Percentiles rank a stretch among this genome's conserved stretches.
phyloP scores from a whole-genome alignment of 2,888 invertebrate genomes.

The Protonemura montana region DNA sequence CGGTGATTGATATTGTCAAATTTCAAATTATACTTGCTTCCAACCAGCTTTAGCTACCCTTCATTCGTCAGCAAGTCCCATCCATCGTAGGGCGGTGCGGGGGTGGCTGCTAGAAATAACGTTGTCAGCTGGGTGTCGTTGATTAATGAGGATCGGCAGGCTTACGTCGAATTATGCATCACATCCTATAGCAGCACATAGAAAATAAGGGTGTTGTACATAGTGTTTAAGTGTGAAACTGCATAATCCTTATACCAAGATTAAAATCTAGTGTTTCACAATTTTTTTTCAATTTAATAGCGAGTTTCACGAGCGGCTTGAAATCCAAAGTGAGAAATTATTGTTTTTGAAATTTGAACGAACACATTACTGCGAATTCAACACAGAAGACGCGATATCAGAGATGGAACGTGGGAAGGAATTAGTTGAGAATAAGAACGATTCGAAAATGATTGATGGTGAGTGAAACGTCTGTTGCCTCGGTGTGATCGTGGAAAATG shows the following conservation, averaged over 20 bases:
- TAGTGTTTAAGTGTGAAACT: background rate
- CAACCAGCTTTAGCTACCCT: background rate
- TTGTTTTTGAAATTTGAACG: background rate
- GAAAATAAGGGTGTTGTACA: background rate
- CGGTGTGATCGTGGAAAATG: background rate
- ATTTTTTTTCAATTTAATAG: background rate
- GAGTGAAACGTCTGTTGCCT: background rate
- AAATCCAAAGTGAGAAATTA: background rate
- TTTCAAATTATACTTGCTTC: conserved; percentile 32
- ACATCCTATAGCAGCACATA: background rate
- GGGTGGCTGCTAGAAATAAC: conserved; percentile 9
- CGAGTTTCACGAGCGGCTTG: background rate
- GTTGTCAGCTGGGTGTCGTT: conserved; percentile 8
- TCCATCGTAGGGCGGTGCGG: background rate
- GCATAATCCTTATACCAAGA: background rate
- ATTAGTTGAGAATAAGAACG: background rate
- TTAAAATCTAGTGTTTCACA: background rate
- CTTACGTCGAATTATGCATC: background rate
- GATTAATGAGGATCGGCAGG: conserved; percentile 10
- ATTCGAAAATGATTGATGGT: conserved; percentile 3
- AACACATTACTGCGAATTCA: background rate
- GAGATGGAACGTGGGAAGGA: background rate
- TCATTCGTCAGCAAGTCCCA: background rate
- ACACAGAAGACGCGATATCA: background rate
- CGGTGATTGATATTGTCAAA: conserved; percentile 39